Evolutionary conservation across 2,113 vertebrate genomes (phyloP), one percentile per base, ranked within the genome.

Genomic region (Theristicus caerulescens): DNA sequence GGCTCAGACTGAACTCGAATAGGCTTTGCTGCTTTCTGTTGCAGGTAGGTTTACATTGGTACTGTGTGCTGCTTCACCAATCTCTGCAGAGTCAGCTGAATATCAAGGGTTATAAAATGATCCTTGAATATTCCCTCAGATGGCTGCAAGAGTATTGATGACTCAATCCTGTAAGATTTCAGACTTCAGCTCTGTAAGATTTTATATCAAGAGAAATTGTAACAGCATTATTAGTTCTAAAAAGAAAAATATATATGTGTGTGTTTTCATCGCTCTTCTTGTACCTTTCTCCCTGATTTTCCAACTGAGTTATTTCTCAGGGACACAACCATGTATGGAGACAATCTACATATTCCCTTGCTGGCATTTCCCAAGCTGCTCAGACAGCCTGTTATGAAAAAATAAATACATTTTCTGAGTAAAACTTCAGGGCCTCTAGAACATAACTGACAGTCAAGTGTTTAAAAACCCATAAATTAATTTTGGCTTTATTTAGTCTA

Each of bases 401-500:
- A 21, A 14, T 2, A 46, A 66, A 66, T 49, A 26, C 26, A 47
- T 82, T 95, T 84, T 77, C 47, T 61, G 22, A 62, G 64, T 67
- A 67, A 57, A 90, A 86, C 73, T 21, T 32, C 40, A 61, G 22
- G 36, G 40, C 38, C 54, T 69, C 58, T 90, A 52, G 44, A 58
- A 82, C 12, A 21, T 61, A 82, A 71, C 42, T 70, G 49, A 74
- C 17, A 80, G 32, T 52, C 6, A 55, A 88, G 36, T 83, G 62
- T 73, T 90, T 92, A 80, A 85, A 93, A 74, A 1, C 13, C 20
- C n/a, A 38, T 38, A 66, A 61, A 86, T 86, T 76, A 65, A 19
- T 80, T 90, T 83, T 86, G n/a, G 13, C 46, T 93, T 88, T 94
- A 91, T 93, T 95, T 94, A 82, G 54, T 90, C 67, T 82, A 79